phyloP scores from a whole-genome alignment of 2,888 invertebrate genomes.

The Lepidochrysops patricia region DNA sequence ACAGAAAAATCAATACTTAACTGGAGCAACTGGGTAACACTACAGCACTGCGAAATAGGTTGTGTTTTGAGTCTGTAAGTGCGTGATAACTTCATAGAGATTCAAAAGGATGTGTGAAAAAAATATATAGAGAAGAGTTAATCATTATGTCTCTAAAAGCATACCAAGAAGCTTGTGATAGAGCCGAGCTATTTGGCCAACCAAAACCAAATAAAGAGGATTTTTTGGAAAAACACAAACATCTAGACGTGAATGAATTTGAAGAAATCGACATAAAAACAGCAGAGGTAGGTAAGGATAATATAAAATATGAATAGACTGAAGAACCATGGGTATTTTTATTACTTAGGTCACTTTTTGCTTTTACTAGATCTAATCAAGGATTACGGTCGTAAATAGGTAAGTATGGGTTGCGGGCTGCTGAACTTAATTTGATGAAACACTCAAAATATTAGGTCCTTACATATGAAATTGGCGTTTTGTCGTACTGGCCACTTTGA shows the following conservation, averaged over 20 bases:
- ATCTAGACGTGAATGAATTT: constrained; percentile 68
- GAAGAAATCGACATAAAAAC: constrained; percentile 66
- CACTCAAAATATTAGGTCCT: too few relatives aligned
- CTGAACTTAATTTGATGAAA: too few relatives aligned
- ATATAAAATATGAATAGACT: too few relatives aligned
- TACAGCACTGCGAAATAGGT: not conserved
- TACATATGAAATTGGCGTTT: too few relatives aligned
- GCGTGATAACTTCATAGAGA: not conserved
- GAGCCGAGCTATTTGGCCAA: constrained; percentile 84
- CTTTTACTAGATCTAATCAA: too few relatives aligned
- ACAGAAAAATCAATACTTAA: not conserved
- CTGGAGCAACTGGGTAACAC: not conserved
- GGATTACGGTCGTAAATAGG: too few relatives aligned
- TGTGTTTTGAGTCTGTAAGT: not conserved
- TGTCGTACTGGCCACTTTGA: not conserved
- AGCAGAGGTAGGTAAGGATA: constrained; percentile 42
- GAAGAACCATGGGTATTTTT: too few relatives aligned
- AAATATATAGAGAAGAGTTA: not conserved
- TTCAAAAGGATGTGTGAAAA: not conserved
- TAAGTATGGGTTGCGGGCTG: too few relatives aligned
- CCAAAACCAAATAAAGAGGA: constrained; percentile 79
- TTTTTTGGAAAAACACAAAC: constrained; percentile 75
- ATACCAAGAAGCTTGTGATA: constrained; percentile 84
- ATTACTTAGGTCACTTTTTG: too few relatives aligned
- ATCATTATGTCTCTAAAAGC: constrained; percentile 76